Base-by-base conservation (phyloP, 2,113 vertebrate genomes). In the Clinocottus analis region DNA sequence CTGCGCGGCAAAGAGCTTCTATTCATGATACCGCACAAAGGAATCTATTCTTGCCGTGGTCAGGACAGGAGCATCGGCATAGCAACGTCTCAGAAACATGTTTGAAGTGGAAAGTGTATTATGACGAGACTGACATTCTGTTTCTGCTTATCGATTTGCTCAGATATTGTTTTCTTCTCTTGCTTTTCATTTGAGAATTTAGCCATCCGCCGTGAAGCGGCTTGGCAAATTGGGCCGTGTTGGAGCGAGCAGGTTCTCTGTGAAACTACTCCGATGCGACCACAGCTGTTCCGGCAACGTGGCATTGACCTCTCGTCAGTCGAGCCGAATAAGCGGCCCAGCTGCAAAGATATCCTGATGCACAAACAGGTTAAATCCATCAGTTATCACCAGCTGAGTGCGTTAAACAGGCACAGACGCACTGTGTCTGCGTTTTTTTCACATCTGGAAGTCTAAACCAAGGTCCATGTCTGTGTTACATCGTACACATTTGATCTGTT, bases 1-100 rank as follows among this genome's bases (percentile, higher is more conserved):
- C 49, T n/a, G 21, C 31, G 29, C 59, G 21, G 41, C 19, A 51
- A 62, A 70, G 8, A 75, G 58, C 83, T 66, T 68, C 56, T 76
- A 61, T 89, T 83, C 77, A 77, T 55, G 35, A 47, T 53, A 27
- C 47, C 7, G 37, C 60, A 85, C 71, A 88, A 87, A 81, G 45
- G n/a, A 67, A 74, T 72, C 37, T 75, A 64, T 83, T 85, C 41
- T 45, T 62, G 16, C 70, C 71, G 35, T 47, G 73, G 73, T 85
- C 84, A 79, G 10, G 43, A 39, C 31, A 47, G 71, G 25, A 69
- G 27, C 70, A 67, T 64, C 11, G 14, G 61, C 79, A 78, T 53
- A 66, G 72, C 73, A 79, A 66, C 86, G 66, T 69, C 58, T 83
- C 69, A 59, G 74, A 77, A 69, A 41, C 77, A 35, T 0, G 19